Evolutionary conservation across 2,113 vertebrate genomes (phyloP).

Genomic region (Tichodroma muraria): DNA sequence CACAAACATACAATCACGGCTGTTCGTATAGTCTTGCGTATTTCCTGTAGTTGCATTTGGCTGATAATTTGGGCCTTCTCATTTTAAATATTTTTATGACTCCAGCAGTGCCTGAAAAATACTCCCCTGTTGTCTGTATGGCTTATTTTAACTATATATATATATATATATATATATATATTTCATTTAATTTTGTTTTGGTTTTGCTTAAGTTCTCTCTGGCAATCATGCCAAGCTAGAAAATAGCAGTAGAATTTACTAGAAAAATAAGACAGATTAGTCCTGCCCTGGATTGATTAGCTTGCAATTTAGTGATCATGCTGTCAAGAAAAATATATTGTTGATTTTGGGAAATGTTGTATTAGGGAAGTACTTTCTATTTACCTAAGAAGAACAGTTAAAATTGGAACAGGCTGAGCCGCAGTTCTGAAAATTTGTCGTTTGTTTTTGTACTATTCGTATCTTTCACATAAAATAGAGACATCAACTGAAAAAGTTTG

Average conservation of each 20-base stretch:
- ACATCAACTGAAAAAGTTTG: neutral
- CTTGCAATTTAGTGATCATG: neutral
- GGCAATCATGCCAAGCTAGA: neutral
- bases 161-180: neutral
- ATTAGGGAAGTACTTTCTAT: neutral
- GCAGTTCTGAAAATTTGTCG: neutral
- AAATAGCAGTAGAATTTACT: neutral
- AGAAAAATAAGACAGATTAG: neutral
- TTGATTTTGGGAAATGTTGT: neutral
- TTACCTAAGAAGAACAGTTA: neutral
- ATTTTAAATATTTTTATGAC: slow-evolving; percentile 7
- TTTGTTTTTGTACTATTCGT: neutral
- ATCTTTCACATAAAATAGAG: neutral
- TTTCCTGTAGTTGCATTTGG: neutral
- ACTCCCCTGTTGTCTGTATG: neutral
- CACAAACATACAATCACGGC: neutral
- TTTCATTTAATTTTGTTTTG: neutral
- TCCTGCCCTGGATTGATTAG: neutral
- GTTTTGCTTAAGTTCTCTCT: neutral
- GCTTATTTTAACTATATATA: neutral
- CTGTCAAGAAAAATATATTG: neutral
- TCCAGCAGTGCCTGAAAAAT: neutral
- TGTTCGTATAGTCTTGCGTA: neutral
- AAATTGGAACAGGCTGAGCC: neutral
- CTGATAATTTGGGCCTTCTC: neutral